Evolutionary conservation across 2,888 invertebrate species (phyloP).

Genomic region (Hydriomena furcata): DNA sequence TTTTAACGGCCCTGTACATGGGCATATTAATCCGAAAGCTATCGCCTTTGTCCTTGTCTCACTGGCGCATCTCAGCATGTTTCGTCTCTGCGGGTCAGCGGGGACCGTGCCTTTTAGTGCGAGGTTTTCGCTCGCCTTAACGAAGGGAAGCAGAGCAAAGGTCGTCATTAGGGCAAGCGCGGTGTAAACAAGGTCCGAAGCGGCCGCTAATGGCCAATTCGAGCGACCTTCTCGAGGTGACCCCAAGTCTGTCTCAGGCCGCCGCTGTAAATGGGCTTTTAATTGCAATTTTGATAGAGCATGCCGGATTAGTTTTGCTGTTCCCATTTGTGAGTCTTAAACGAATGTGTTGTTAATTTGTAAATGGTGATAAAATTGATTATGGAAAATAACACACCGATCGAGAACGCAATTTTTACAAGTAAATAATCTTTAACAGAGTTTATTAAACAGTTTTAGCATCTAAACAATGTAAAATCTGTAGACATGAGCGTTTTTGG

Average conservation of each 20-base stretch:
- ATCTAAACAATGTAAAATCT: slow-evolving; percentile 2
- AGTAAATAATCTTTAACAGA: no score
- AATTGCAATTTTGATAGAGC: slow-evolving; percentile 81
- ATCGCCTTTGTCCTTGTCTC: slow-evolving; percentile 76
- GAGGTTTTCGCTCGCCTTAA: slow-evolving; percentile 83
- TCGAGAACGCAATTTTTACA: no score
- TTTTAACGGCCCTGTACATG: slow-evolving; percentile 82
- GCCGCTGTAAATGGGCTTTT: slow-evolving; percentile 78
- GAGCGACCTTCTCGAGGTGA: slow-evolving; percentile 79
- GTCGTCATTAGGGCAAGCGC: slow-evolving; percentile 84
- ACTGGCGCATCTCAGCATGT: slow-evolving; percentile 49
- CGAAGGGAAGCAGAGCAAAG: slow-evolving; percentile 84
- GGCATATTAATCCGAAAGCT: slow-evolving; percentile 82
- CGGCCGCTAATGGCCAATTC: slow-evolving; percentile 84
- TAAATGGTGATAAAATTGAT: slow-evolving; percentile 1
- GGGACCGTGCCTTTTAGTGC: slow-evolving; percentile 81
- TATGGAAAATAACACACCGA: background rate
- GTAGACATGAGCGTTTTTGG: slow-evolving; percentile 5
- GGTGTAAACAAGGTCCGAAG: slow-evolving; percentile 83
- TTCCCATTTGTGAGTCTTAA: slow-evolving; percentile 45
- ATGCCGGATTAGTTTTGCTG: slow-evolving; percentile 71
- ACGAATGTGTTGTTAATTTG: slow-evolving; percentile 18
- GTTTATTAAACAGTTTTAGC: background rate
- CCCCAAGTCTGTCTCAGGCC: slow-evolving; percentile 75
- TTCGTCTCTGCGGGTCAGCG: slow-evolving; percentile 74